Evolutionary conservation across 92 coral and sea anemone species (phyloP).

Genomic region (Actinernus sp.): DNA sequence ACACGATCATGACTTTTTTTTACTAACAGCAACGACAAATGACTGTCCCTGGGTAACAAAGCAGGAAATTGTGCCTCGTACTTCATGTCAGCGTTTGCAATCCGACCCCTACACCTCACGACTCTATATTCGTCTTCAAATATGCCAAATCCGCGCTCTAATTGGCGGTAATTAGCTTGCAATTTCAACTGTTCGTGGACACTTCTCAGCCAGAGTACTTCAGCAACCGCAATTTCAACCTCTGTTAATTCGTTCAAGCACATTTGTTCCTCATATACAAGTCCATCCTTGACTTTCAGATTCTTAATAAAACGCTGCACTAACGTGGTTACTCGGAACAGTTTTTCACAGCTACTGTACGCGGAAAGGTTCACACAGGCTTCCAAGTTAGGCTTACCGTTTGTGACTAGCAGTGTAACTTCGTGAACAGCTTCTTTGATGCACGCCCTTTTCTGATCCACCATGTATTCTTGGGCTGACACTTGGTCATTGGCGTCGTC

Average conservation of each 20-base stretch:
- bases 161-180: conserved; percentile 24
- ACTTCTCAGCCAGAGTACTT: conserved; percentile 32
- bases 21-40: conserved; percentile 14
- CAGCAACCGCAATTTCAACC: conserved; percentile 31
- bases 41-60: conserved; percentile 32
- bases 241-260: neutral
- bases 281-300: conserved; percentile 5
- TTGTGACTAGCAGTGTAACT: neutral
- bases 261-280: neutral
- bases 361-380: conserved; percentile 14
- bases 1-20: conserved; percentile 7
- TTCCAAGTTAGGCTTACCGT: conserved; percentile 3
- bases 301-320: conserved; percentile 14
- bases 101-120: conserved; percentile 45
- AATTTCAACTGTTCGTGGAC: conserved; percentile 26
- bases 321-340: conserved; percentile 27
- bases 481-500: too few relatives aligned
- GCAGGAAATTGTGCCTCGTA: conserved; percentile 25
- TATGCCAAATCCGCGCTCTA: conserved; percentile 53
- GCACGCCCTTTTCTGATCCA: too few relatives aligned
- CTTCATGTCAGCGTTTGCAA: conserved; percentile 41
- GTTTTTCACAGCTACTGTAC: conserved; percentile 19
- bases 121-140: conserved; percentile 24
- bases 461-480: too few relatives aligned
- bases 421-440: too few relatives aligned